Evolutionary conservation across 2,888 invertebrate genomes (phyloP).

Genomic region (Dyspetes luteomarginatus): DNA sequence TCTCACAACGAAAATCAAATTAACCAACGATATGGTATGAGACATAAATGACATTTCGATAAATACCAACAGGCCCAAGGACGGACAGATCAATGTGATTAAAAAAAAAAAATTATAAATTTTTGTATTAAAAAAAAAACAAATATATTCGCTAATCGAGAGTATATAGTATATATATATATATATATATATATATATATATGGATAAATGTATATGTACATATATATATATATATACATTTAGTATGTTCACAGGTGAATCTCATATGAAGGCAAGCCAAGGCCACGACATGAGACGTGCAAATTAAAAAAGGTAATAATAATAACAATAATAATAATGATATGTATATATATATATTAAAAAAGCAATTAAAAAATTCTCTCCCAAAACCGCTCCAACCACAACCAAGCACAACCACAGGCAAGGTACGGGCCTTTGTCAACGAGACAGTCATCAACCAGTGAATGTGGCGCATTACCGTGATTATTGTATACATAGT

Average conservation of each 20-base stretch:
- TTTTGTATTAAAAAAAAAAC: constrained; percentile 14
- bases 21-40: constrained; percentile 46
- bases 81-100: constrained; percentile 76
- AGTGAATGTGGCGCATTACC: constrained; percentile 82
- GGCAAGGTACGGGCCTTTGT: constrained; percentile 82
- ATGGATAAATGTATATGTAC: no score
- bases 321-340: constrained; percentile 71
- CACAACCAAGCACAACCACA: constrained; percentile 84
- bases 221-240: constrained; percentile 70
- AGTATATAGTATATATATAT: constrained; percentile 71
- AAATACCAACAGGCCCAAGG: constrained; percentile 73
- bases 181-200: constrained; percentile 68
- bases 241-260: constrained; percentile 79
- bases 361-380: constrained; percentile 82
- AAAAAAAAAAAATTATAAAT: constrained; percentile 67
- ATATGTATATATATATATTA: constrained; percentile 71
- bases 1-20: constrained; percentile 44
- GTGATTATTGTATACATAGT: constrained; percentile 80
- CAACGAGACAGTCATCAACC: constrained; percentile 82
- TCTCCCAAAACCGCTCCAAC: constrained; percentile 83
- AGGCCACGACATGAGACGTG: constrained; percentile 83
- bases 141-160: constrained; percentile 72
- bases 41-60: constrained; percentile 19
- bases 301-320: constrained; percentile 82
- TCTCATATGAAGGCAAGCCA: constrained; percentile 83